Base-by-base conservation (phyloP, 2,797 vertebrate species). In the Adrianichthys oophorus region DNA sequence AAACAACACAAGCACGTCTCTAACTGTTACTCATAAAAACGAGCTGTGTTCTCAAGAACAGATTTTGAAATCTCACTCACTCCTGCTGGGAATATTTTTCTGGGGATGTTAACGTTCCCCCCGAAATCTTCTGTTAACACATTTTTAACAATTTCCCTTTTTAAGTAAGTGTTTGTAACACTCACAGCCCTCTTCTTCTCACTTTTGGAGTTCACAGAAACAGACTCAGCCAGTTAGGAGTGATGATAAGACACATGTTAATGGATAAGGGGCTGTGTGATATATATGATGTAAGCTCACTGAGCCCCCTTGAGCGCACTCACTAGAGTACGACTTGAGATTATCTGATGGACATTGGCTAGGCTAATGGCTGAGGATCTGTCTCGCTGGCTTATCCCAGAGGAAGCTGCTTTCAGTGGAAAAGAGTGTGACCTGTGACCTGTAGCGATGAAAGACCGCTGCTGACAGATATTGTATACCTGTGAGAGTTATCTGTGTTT, bases 381-480 rank as follows among this genome's bases (percentile, higher is more conserved):
- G 62, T 76, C 85, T 85, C 80, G 78, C 84, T 88, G 84, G 41
- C 56, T 60, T n/a, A 72, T 90, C 87, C 84, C 85, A 72, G 73
- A 89, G 87, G 89, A 89, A 90, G 82, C 83, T 15, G 55, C 75
- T 51, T 83, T 84, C 74, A 68, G 4, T 74, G 78, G 86, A 83
- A 78, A 85, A 79, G 81, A 84, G 85, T 64, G 82, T 87, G 86
- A 85, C 85, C 88, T 83, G 0, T 85, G 86, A 85, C 88, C 90
- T 21, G 21, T 17, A 56, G 76, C 71, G 89, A 85, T 85, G 87
- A 88, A 84, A 87, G 86, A 73, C 65, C 48, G 52, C 78, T 87
- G 85, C 86, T 88, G 88, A 91, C 85, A 81, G 89, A 90, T 87
- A 89, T 87, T 82, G 83, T 88, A 89, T 90, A 91, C 86, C 89